A percentile compares a stretch with the other conserved stretches of the same genome.
Evolutionary conservation across 2,888 invertebrate genomes (phyloP).

Genomic region (Philopedon plagiatum): DNA sequence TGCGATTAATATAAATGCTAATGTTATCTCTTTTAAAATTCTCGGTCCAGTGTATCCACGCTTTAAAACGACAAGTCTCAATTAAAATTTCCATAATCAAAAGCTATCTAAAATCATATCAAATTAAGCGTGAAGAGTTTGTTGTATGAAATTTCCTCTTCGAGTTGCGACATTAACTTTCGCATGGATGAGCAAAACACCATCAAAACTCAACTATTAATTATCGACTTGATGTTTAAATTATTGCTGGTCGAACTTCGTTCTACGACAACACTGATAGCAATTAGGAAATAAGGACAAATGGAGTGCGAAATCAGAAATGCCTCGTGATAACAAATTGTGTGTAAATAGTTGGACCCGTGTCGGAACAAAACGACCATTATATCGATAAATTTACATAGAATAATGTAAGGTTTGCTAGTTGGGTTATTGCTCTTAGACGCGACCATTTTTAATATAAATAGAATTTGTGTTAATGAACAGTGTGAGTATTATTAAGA

Average conservation of each 20-base stretch:
- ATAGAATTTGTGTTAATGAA: too few species aligned
- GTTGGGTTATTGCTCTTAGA: too few species aligned
- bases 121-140: conserved; percentile 58
- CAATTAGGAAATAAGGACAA: conserved; percentile 11
- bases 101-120: conserved; percentile 54
- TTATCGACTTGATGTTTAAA: conserved; percentile 19
- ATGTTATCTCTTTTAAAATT: conserved; percentile 36
- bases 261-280: conserved; percentile 1
- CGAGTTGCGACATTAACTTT: conserved; percentile 25
- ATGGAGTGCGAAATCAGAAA: conserved; percentile 20
- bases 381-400: too few species aligned
- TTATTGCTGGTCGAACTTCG: conserved; percentile 9
- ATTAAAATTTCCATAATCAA: conserved; percentile 62
- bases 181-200: conserved; percentile 19
- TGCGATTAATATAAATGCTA: conserved; percentile 46
- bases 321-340: conserved; percentile 12
- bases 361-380: not conserved
- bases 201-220: conserved; percentile 17
- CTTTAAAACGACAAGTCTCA: conserved; percentile 45
- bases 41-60: conserved; percentile 28
- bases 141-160: conserved; percentile 38
- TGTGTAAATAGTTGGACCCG: not conserved
- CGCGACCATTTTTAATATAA: too few species aligned
- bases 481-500: too few species aligned
- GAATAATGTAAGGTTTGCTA: too few species aligned